Conservation (phyloP, 2,888 invertebrate genomes). For the Tetropium fuscum region DNA sequence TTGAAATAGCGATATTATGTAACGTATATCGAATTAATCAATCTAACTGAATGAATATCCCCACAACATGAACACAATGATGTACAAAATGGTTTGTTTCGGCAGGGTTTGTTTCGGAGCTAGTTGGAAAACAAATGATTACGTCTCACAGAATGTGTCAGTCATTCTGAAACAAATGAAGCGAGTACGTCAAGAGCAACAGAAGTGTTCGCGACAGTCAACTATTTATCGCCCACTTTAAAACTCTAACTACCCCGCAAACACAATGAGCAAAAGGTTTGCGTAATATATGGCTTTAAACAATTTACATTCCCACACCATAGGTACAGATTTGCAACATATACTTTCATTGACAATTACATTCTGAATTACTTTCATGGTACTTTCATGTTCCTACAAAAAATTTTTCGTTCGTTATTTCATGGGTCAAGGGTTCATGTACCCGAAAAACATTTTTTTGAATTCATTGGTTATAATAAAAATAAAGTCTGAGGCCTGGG, state of each 20-base stretch:
- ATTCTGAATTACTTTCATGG: too few relatives aligned
- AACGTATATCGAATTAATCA: constrained; percentile 27
- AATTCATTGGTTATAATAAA: too few relatives aligned
- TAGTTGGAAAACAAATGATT: constrained; percentile 39
- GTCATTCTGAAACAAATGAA: constrained; percentile 49
- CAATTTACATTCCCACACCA: constrained; percentile 13
- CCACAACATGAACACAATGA: constrained; percentile 15
- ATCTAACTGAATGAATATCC: constrained; percentile 25
- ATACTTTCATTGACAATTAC: too few relatives aligned
- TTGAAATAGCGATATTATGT: constrained; percentile 25
- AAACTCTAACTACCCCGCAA: constrained; percentile 45
- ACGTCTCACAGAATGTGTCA: constrained; percentile 40
- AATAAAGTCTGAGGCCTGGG: too few relatives aligned
- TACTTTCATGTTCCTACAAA: too few relatives aligned
- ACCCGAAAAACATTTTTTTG: too few relatives aligned
- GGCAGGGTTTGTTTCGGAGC: constrained; percentile 6
- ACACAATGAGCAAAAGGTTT: constrained; percentile 41
- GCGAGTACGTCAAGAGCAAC: constrained; percentile 45
- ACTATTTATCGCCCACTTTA: constrained; percentile 51
- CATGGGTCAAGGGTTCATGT: too few relatives aligned
- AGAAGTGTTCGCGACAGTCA: constrained; percentile 46
- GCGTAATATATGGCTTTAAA: constrained; percentile 38
- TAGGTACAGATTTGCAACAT: too few relatives aligned
- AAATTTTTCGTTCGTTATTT: too few relatives aligned
- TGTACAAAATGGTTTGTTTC: constrained; percentile 23